Conservation (phyloP, 1,140 invertebrate species). For the Mizuhopecten yessoensis region DNA sequence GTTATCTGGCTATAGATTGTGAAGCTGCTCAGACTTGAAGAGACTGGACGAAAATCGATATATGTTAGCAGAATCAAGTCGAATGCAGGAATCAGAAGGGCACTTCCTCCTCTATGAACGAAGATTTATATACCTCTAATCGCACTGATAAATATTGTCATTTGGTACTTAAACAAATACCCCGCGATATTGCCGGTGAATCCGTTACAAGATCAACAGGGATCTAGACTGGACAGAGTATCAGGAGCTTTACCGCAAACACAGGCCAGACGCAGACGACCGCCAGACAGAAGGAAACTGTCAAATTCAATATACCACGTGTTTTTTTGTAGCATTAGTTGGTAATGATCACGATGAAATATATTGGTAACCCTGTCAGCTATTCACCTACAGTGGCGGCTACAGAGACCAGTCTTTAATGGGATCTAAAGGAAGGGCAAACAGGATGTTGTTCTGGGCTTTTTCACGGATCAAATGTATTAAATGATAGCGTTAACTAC, state of each 20-base stretch:
- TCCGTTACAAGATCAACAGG: background rate
- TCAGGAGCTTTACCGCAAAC: background rate
- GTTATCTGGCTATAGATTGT: background rate
- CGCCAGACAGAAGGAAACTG: background rate
- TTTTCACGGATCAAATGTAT: too few relatives aligned
- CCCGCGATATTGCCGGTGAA: background rate
- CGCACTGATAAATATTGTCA: constrained; percentile 27
- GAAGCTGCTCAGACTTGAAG: background rate
- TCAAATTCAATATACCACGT: constrained; percentile 1
- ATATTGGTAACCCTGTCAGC: background rate
- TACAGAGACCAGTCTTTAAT: too few relatives aligned
- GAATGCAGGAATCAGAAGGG: constrained; percentile 11
- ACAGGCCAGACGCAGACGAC: background rate
- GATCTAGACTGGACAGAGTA: background rate
- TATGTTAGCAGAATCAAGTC: background rate
- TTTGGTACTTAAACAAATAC: constrained; percentile 29
- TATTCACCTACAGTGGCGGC: background rate
- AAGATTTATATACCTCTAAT: constrained; percentile 33
- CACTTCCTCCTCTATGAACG: background rate
- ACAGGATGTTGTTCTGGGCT: too few relatives aligned
- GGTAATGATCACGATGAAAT: background rate
- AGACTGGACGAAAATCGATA: background rate
- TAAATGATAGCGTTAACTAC: too few relatives aligned
- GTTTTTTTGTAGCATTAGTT: background rate
- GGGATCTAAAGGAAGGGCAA: too few relatives aligned